Percentiles rank a stretch among this genome's conserved stretches.
Conservation (phyloP, 2,113 vertebrate genomes). For the Lathamus discolor region DNA sequence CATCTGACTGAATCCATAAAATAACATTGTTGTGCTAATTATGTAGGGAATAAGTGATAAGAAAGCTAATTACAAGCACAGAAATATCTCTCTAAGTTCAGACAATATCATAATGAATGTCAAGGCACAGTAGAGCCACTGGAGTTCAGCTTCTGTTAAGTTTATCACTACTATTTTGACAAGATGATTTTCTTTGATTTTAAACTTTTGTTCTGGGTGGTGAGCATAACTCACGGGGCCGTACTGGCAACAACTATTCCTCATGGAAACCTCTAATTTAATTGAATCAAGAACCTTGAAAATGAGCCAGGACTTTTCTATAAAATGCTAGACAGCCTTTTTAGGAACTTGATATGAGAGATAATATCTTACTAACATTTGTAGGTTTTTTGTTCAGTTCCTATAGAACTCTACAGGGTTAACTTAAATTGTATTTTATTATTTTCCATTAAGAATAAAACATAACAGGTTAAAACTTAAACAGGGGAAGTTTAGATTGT, state of each 20-base stretch:
- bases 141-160: background rate
- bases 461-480: no score
- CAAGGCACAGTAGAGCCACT: conserved; percentile 9
- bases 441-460: background rate
- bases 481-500: no score
- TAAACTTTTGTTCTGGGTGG: conserved; percentile 29
- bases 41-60: conserved; percentile 52
- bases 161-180: conserved; percentile 42
- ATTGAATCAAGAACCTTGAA: conserved; percentile 47
- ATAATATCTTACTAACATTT: background rate
- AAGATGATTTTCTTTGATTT: conserved; percentile 45
- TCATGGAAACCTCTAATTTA: conserved; percentile 17
- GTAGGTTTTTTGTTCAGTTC: background rate
- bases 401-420: background rate
- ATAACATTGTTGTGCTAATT: conserved; percentile 45
- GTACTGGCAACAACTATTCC: conserved; percentile 25
- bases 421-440: background rate
- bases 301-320: conserved; percentile 17
- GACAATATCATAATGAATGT: conserved; percentile 39
- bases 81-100: conserved; percentile 52
- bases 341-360: background rate
- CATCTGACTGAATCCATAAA: conserved; percentile 17
- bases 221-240: background rate
- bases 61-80: conserved; percentile 60
- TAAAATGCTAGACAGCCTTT: background rate